Evolutionary conservation across 2,888 invertebrate genomes (phyloP), one percentile per base, ranked within the genome.

Genomic region (Eupelmus urozonus): DNA sequence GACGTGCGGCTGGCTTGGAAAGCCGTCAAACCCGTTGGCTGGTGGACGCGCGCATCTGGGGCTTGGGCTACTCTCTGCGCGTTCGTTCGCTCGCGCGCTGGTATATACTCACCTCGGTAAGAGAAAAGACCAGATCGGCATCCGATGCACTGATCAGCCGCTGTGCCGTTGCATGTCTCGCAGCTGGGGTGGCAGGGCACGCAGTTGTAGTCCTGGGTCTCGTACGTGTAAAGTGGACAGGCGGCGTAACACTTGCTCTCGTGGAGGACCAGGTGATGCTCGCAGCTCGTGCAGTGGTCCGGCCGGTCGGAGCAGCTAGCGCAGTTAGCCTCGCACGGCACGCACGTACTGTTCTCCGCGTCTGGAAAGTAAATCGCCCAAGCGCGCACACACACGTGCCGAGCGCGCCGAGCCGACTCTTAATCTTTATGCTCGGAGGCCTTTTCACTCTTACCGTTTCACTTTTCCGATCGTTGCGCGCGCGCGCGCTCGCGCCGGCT

Each of bases 191-290:
- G 95, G 87, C 96, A 96, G 66, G 93, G 92, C 45, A 94, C 93
- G 89, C 96, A 96, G 86, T 93, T 94, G 90, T 96, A 96, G 88
- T 97, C 96, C 85, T 96, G 95, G 1, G 96, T 96, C 90, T 97
- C 97, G 87, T 93, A 97, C 57, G 95, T 95, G 82, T 94, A 93
- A 18, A 93, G 87, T 0, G 97, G 97, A 90, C 97, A 97, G 0
- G 95, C 93, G 5, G 96, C 95, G 83, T 95, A 92, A 90, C 97
- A 97, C 84, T 94, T 94, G 85, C 94, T 95, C 81, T 94, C 94
- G 87, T 95, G 94, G 85, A 97, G 93, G 66, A 97, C 94, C 81
- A 97, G 91, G 87, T 97, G 96, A 89, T 96, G 96, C 85, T 96
- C 96, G 88, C 97, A 97, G 82, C 95, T 96, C 53, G 95, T 95